Evolutionary conservation across 2,797 vertebrate species (phyloP).

Genomic region (Coluber constrictor): DNA sequence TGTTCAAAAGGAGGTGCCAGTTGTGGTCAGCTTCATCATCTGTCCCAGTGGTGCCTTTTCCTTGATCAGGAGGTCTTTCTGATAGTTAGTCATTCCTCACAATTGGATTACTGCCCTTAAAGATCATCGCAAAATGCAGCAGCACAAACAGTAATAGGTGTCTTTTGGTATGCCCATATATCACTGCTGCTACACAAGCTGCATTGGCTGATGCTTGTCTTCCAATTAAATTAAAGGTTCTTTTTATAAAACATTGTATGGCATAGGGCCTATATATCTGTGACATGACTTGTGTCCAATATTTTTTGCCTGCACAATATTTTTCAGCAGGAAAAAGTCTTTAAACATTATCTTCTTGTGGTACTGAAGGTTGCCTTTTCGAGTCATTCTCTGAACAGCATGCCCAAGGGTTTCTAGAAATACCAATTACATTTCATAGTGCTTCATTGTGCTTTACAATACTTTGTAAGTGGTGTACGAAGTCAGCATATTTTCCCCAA

Average conservation of each 20-base stretch:
- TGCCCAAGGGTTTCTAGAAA: neutral
- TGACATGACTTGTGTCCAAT: neutral
- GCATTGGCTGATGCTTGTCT: neutral
- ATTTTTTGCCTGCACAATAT: neutral
- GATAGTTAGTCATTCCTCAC: neutral
- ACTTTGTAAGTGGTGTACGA: neutral
- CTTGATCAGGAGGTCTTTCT: neutral
- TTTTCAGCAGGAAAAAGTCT: neutral
- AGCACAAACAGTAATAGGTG: neutral
- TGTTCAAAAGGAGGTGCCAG: neutral
- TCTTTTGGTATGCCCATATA: neutral
- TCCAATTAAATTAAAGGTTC: neutral
- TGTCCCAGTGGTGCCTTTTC: neutral
- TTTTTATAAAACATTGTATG: neutral
- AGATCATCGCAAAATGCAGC: neutral
- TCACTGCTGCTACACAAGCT: neutral
- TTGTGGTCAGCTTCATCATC: neutral
- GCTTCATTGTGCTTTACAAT: neutral
- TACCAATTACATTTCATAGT: neutral
- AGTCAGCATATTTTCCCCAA: neutral
- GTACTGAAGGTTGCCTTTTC: neutral
- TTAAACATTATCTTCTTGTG: neutral
- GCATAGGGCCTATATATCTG: neutral
- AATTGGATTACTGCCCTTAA: neutral
- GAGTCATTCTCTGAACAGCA: neutral